These are phyloP conservation scores for Actenoides lindsayi DNA, from an alignment of 2,113 vertebrate genomes.

Conservation along the genomic window DNA sequence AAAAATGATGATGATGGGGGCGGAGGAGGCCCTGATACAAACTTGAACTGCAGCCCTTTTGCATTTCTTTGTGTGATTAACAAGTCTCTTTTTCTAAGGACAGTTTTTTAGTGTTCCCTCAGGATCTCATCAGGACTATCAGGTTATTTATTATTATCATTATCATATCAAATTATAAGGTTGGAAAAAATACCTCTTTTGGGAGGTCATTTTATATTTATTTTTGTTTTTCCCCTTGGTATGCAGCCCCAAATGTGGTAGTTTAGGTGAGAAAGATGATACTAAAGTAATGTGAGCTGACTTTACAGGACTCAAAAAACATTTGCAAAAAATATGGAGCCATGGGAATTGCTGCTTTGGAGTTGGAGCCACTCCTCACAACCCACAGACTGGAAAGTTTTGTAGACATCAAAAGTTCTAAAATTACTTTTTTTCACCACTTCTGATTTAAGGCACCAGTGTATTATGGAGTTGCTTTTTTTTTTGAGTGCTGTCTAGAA, in stretches of 20 bases:
- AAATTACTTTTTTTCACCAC: neutral
- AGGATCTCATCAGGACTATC: neutral
- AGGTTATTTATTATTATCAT: too few relatives aligned
- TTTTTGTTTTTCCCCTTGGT: neutral
- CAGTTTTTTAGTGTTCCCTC: neutral
- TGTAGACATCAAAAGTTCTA: neutral
- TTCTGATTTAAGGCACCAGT: neutral
- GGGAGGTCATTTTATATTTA: neutral
- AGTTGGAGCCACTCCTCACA: neutral
- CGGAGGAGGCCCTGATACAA: neutral
- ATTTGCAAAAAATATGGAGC: neutral
- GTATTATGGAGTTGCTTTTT: neutral
- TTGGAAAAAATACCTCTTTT: neutral
- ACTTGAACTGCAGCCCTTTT: neutral
- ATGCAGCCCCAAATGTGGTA: too few relatives aligned
- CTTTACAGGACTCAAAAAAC: neutral
- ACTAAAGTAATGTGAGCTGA: rapidly evolving
- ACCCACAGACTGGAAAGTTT: neutral
- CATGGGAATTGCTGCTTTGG: neutral
- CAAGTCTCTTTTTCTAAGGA: neutral
- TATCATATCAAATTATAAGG: too few relatives aligned
- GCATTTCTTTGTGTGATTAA: neutral
- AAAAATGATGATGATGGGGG: neutral
- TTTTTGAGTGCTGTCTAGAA: neutral
- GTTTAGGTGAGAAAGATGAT: neutral